Conservation (phyloP, 2,888 invertebrate genomes). For the Conops quadrifasciatus region DNA sequence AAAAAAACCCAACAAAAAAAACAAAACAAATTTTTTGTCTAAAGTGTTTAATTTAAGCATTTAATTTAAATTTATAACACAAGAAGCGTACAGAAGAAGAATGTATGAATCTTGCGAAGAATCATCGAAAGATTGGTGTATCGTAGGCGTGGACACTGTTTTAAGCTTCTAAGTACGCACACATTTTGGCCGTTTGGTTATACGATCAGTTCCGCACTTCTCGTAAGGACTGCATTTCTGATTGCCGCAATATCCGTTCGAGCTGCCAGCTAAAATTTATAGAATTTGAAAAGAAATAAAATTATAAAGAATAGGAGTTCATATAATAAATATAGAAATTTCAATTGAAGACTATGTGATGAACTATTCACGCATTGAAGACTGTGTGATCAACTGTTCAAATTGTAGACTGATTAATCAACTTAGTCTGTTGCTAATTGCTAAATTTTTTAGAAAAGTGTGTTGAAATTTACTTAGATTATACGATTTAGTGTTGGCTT, state of each 20-base stretch:
- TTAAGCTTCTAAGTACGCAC: slow-evolving; percentile 66
- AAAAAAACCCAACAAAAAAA: background rate
- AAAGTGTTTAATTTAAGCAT: background rate
- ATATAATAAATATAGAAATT: background rate
- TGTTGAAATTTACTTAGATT: no score
- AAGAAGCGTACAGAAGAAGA: no score
- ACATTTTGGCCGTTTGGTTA: slow-evolving; percentile 74
- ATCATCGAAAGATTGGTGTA: background rate
- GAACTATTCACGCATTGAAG: background rate
- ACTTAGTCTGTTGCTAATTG: no score
- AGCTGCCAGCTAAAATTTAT: slow-evolving; percentile 49
- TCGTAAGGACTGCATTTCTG: slow-evolving; percentile 74
- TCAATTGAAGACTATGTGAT: background rate
- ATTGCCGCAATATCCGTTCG: slow-evolving; percentile 74
- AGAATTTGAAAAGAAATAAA: slow-evolving; percentile 22
- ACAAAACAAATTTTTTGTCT: background rate
- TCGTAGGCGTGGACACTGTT: background rate
- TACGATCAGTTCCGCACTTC: slow-evolving; percentile 73
- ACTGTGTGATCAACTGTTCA: no score
- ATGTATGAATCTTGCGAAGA: no score
- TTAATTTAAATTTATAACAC: background rate
- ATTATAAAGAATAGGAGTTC: background rate
- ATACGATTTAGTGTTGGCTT: no score
- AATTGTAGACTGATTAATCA: no score
- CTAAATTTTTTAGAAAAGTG: no score